Percentiles rank a stretch among this genome's conserved stretches.
phyloP scores from a whole-genome alignment of 2,797 vertebrate species.

The Ctenopoma multispine region DNA sequence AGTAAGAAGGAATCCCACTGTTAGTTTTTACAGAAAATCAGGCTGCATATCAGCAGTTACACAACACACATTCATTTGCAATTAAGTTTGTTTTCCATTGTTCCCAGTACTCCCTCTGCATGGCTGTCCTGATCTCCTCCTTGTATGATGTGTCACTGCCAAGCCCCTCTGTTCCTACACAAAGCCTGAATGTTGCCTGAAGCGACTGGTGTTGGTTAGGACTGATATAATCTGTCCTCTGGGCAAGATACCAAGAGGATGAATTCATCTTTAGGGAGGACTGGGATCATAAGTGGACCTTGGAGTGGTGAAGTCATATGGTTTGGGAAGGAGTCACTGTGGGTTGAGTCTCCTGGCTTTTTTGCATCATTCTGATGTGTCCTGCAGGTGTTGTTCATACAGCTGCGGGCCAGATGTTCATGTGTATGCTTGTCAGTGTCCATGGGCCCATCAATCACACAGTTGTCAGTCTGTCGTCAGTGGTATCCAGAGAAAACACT shows the following conservation, averaged over 20 bases:
- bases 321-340: slow-evolving; percentile 31
- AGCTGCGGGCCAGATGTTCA: slow-evolving; percentile 68
- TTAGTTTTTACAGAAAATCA: slow-evolving; percentile 10
- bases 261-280: slow-evolving; percentile 56
- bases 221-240: slow-evolving; percentile 53
- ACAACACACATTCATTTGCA: slow-evolving; percentile 5
- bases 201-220: slow-evolving; percentile 20
- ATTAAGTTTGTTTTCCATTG: slow-evolving; percentile 7
- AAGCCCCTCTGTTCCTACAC: slow-evolving; percentile 1
- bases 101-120: slow-evolving; percentile 4
- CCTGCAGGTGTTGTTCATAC: slow-evolving; percentile 51
- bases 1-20: neutral
- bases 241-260: slow-evolving; percentile 50
- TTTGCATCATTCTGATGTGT: slow-evolving; percentile 35
- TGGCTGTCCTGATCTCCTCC: slow-evolving; percentile 10
- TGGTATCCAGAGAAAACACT: slow-evolving; percentile 11
- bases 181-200: slow-evolving; percentile 29
- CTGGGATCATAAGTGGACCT: slow-evolving; percentile 40
- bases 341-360: slow-evolving; percentile 20
- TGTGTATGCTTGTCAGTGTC: slow-evolving; percentile 25
- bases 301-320: slow-evolving; percentile 52
- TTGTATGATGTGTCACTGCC: slow-evolving; percentile 21
- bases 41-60: neutral
- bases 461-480: slow-evolving; percentile 28
- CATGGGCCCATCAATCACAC: slow-evolving; percentile 40